Evolutionary conservation across 2,888 invertebrate genomes (phyloP).

Genomic region (Perithous albicinctus): DNA sequence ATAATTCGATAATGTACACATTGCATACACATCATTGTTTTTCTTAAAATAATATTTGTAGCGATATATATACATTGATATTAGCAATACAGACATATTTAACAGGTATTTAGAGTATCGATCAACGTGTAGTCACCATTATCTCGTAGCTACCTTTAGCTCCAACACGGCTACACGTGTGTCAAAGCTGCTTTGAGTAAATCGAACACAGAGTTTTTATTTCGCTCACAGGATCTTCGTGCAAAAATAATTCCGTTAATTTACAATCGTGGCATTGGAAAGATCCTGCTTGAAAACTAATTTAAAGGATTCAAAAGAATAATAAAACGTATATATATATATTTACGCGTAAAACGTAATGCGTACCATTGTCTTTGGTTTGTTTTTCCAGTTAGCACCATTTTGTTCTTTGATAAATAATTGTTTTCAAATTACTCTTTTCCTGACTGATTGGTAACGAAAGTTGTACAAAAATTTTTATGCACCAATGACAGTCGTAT

Average conservation of each 20-base stretch:
- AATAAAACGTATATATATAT: slow-evolving; percentile 5
- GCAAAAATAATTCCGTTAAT: slow-evolving; percentile 23
- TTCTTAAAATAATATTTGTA: slow-evolving; percentile 10
- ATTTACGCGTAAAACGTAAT: slow-evolving; percentile 15
- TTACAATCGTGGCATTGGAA: slow-evolving; percentile 35
- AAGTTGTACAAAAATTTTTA: too few relatives aligned
- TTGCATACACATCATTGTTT: slow-evolving; percentile 23
- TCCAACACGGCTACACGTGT: slow-evolving; percentile 17
- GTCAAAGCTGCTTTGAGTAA: slow-evolving; percentile 35
- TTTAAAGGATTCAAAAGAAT: slow-evolving; percentile 16
- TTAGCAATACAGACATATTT: slow-evolving; percentile 14
- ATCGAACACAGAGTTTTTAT: slow-evolving; percentile 51
- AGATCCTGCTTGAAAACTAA: slow-evolving; percentile 46
- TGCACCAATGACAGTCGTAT: not conserved
- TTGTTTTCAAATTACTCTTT: too few relatives aligned
- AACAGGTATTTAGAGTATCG: slow-evolving; percentile 24
- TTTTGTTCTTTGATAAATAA: slow-evolving; percentile 2
- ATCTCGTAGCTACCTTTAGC: not conserved
- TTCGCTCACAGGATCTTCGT: slow-evolving; percentile 32
- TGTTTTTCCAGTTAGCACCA: slow-evolving; percentile 49
- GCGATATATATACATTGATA: slow-evolving; percentile 44
- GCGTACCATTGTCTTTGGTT: slow-evolving; percentile 53
- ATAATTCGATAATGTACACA: slow-evolving; percentile 15
- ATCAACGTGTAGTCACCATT: slow-evolving; percentile 9
- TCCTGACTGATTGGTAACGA: too few relatives aligned